phyloP scores from a whole-genome alignment of 2,113 vertebrate genomes.

The Kobus ellipsiprymnus region DNA sequence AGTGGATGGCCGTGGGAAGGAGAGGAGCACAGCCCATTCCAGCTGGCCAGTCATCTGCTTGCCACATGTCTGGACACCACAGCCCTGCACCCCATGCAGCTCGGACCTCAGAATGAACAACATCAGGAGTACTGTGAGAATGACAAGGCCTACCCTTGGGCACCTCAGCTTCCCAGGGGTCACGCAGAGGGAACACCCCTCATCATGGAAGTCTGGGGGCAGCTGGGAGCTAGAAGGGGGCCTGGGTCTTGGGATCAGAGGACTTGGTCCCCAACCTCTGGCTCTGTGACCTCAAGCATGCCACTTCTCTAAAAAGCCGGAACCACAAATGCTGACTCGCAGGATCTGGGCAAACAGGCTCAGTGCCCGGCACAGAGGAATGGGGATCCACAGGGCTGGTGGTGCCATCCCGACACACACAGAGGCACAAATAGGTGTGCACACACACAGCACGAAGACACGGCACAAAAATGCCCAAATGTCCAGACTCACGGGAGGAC shows the following conservation, averaged over 20 bases:
- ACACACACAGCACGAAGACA: background rate
- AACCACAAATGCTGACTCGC: background rate
- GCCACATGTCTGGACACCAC: background rate
- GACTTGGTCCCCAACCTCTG: background rate
- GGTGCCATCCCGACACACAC: background rate
- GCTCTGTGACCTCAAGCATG: background rate
- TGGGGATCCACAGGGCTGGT: background rate
- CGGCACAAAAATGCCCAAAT: background rate
- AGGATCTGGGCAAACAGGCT: background rate
- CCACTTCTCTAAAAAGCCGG: background rate
- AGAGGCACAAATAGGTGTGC: background rate
- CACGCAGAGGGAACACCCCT: background rate
- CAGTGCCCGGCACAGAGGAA: background rate
- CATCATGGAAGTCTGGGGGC: background rate
- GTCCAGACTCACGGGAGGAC: rapidly evolving
- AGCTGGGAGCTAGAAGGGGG: background rate
- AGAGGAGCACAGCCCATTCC: background rate
- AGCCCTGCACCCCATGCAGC: background rate
- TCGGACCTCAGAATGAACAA: background rate
- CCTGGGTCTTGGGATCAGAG: background rate
- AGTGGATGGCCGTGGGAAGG: background rate
- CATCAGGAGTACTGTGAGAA: background rate
- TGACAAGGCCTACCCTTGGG: background rate
- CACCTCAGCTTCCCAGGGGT: background rate
- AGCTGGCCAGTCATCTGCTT: background rate